Evolutionary conservation across 2,888 invertebrate species (phyloP).

Genomic region (Macrosoma leucophasiata): DNA sequence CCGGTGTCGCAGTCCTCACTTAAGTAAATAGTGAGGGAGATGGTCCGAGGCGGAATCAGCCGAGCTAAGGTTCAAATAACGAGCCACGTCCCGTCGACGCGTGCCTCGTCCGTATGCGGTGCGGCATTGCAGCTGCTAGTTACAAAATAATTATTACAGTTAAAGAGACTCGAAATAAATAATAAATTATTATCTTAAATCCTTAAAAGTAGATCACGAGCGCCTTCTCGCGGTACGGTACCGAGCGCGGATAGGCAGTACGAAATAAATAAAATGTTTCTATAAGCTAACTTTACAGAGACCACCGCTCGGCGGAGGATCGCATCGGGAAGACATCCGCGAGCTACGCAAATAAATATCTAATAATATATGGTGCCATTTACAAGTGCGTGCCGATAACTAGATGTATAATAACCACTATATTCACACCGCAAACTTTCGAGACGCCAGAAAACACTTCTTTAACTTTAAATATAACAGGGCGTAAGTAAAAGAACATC

Average conservation of each 20-base stretch:
- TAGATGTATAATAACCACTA: slow-evolving; percentile 61
- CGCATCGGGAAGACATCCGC: slow-evolving; percentile 73
- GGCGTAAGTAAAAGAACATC: slow-evolving; percentile 63
- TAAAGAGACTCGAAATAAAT: slow-evolving; percentile 76
- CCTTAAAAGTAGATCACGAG: slow-evolving; percentile 76
- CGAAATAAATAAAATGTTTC: slow-evolving; percentile 72
- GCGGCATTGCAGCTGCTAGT: slow-evolving; percentile 66
- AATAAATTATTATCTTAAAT: slow-evolving; percentile 76
- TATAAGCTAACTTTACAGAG: slow-evolving; percentile 74
- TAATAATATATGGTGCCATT: slow-evolving; percentile 73
- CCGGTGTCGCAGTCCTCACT: slow-evolving; percentile 28
- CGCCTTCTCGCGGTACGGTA: slow-evolving; percentile 74
- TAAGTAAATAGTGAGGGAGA: no score
- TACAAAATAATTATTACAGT: slow-evolving; percentile 67
- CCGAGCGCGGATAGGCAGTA: slow-evolving; percentile 73
- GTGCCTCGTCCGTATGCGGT: slow-evolving; percentile 68
- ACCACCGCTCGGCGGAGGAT: slow-evolving; percentile 75
- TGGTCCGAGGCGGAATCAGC: slow-evolving; percentile 37
- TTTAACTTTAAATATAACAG: slow-evolving; percentile 63
- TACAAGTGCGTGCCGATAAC: slow-evolving; percentile 73
- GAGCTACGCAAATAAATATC: slow-evolving; percentile 73
- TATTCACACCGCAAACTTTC: slow-evolving; percentile 74
- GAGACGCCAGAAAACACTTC: slow-evolving; percentile 71
- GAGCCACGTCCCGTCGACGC: slow-evolving; percentile 67
- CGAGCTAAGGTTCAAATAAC: slow-evolving; percentile 36